Base-by-base conservation (phyloP, 2,113 vertebrate species). In the Suncus etruscus region DNA sequence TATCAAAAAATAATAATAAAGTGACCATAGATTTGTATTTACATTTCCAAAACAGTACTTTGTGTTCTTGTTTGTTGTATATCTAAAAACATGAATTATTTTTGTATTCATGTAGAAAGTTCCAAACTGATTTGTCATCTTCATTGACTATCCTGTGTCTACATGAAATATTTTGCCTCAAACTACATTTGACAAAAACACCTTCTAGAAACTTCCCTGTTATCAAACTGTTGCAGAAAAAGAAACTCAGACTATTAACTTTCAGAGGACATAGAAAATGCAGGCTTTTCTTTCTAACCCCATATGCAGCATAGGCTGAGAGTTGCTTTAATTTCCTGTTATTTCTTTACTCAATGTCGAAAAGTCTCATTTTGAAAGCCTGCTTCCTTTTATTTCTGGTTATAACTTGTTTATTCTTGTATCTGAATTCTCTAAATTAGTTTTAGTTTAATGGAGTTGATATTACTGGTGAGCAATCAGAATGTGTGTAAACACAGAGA, bases 231-330 rank as follows among this genome's bases (percentile, higher is more conserved):
- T 11, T 9, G 5, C 18, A 58, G 27, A 66, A 27, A 66, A 39
- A 50, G 11, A 66, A 27, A 27, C 11, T 0, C 0, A 0, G 2
- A 0, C 31, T 54, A 6, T 8, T 2, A 14, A 15, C 29, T 5
- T 0, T 4, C 20, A 12, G 48, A 0, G 6, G 18, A 6, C 9
- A 39, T 24, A 5, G 22, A 5, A 3, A 32, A 50, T 39, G 11
- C 10, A n/a, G 18, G 1, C 20, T 12, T 27, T 39, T 54, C n/a
- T 85, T 15, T 54, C 66, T 58, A 51, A 25, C 20, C 15, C 39
- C 15, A 31, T 77, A 25, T 32, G 86, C 51, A 4, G 39, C 66
- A 6, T 8, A 6, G 8, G 29, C 11, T 16, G 32, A 7, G 0
- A 29, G 11, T 2, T 77, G 32, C n/a, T 48, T 48, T 47, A 20